Conservation (phyloP, 2,797 vertebrate species). For the Arnoldichthys spilopterus region DNA sequence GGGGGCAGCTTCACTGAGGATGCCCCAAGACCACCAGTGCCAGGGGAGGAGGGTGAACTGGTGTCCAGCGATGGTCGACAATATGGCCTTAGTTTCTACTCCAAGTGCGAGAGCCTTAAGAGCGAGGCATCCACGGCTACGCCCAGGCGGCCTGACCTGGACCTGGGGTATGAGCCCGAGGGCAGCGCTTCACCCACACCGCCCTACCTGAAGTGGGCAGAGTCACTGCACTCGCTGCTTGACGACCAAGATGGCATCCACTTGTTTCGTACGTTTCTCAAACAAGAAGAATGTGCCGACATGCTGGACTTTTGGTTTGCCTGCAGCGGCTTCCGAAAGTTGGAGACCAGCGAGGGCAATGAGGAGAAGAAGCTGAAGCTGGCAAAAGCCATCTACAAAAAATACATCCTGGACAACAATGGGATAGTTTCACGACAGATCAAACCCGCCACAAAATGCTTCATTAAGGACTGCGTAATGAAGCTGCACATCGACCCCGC, state of each 20-base stretch:
- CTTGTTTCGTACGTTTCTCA: slow-evolving; percentile 93
- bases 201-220: slow-evolving; percentile 96
- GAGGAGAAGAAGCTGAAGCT: slow-evolving; percentile 95
- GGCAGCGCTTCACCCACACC: slow-evolving; percentile 97
- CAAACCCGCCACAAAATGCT: slow-evolving; percentile 95
- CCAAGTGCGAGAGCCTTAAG: slow-evolving; percentile 84
- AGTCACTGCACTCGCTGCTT: slow-evolving; percentile 94
- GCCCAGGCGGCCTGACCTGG: slow-evolving; percentile 90
- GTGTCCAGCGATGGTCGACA: slow-evolving; percentile 84
- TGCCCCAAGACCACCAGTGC: slow-evolving; percentile 95
- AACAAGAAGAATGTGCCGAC: slow-evolving; percentile 91
- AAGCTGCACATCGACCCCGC: slow-evolving; percentile 93
- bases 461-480: slow-evolving; percentile 94
- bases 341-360: slow-evolving; percentile 83
- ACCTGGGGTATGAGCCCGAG: slow-evolving; percentile 97
- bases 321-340: slow-evolving; percentile 95
- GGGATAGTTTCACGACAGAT: slow-evolving; percentile 94
- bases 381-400: slow-evolving; percentile 96
- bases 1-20: slow-evolving; percentile 96
- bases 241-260: slow-evolving; percentile 97
- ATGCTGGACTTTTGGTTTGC: slow-evolving; percentile 99
- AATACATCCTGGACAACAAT: slow-evolving; percentile 92
- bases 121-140: slow-evolving; percentile 90
- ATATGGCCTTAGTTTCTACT: slow-evolving; percentile 78
- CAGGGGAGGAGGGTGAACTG: slow-evolving; percentile 95